Percentiles rank a stretch among this genome's conserved stretches.
Evolutionary conservation across 2,113 vertebrate species (phyloP).

Genomic region (Panurus biarmicus): DNA sequence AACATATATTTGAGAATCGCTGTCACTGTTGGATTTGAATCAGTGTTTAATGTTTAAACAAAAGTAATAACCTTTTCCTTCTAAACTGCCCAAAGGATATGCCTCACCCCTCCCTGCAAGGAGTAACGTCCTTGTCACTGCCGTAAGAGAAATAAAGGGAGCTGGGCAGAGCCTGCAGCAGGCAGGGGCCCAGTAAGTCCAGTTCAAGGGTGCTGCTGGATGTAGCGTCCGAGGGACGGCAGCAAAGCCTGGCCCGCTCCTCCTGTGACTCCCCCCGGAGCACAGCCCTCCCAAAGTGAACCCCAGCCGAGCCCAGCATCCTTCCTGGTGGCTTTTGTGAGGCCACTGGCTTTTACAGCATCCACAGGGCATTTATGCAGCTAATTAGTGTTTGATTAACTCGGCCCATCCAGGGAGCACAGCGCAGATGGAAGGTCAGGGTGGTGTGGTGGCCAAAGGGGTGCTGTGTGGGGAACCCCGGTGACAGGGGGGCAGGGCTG

Average conservation of each 20-base stretch:
- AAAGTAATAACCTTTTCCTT: constrained; percentile 51
- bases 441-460: not conserved
- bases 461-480: not conserved
- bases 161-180: constrained; percentile 12
- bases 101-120: constrained; percentile 43
- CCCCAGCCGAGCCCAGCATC: not conserved
- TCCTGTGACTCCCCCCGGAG: not conserved
- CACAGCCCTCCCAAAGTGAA: not conserved
- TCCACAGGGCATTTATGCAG: not conserved
- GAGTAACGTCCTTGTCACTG: not conserved
- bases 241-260: not conserved
- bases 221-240: not conserved
- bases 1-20: constrained; percentile 1
- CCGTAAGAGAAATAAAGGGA: not conserved
- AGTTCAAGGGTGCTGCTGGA: not conserved
- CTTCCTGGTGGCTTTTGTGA: not conserved
- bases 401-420: not conserved
- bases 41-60: constrained; percentile 54
- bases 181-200: not conserved
- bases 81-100: constrained; percentile 31
- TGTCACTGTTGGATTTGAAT: constrained; percentile 54
- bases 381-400: not conserved
- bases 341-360: not conserved
- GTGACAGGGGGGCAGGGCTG: not conserved
- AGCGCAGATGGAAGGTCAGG: not conserved